Evolutionary conservation across 1,140 invertebrate genomes (phyloP), one percentile per base, ranked within the genome.

Genomic region (Drosophila pallidifrons): DNA sequence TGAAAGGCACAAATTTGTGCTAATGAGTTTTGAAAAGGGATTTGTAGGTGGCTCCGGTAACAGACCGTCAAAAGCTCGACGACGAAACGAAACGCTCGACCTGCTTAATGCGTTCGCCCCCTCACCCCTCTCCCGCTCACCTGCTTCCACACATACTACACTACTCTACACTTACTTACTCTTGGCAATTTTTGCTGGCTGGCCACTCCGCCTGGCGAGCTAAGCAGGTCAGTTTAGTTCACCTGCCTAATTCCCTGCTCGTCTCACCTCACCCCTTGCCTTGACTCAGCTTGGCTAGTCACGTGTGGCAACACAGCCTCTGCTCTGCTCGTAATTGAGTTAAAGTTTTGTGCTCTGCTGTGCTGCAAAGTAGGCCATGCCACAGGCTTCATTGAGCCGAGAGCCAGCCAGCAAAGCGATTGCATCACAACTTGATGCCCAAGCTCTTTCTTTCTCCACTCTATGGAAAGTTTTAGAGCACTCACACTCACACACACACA

Each of bases 1-100:
- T 79, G 79, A 86, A 86, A 86, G 79, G 83, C 83, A 83, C 83
- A 83, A 88, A 88, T 89, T 88, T 88, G 83, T 88, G 83, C 85
- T 88, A 88, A 88, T 88, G 83, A 88, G 83, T 88, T 88, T 88
- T 88, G 83, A 88, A 87, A 86, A 83, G 79, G 83, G 83, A 81
- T 88, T 89, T 88, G 66, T 74, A 74, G 72, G 66, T 80, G 67
- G 69, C 55, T 25, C 20, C 35, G 16, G 41, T 13, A 43, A 43
- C 41, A 43, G 30, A 54, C 59, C 38, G 35, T 55, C 41, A 52
- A 47, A 25, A 43, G 58, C 52, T 20, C 52, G 43, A 61, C 57
- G 20, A 25, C 20, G 20, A 25, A 25, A 25, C 20, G 28, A 54
- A 55, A 64, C 64, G 59, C 55, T 64, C 78, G 75, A 81, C 78